Evolutionary conservation across 2,113 vertebrate species (phyloP).

Genomic region (Potamarius usumacintae): DNA sequence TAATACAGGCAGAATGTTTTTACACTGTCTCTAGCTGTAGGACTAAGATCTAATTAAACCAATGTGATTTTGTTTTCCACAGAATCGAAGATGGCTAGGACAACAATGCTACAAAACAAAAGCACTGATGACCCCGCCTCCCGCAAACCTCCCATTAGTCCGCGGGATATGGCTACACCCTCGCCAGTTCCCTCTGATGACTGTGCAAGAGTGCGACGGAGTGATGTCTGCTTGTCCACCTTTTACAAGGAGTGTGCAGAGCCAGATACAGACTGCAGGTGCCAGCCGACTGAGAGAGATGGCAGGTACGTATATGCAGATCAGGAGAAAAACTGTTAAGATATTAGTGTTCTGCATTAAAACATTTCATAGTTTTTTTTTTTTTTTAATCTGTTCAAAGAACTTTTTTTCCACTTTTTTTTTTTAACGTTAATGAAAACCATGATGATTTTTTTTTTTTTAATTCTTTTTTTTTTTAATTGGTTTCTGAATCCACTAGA

Average conservation of each 20-base stretch:
- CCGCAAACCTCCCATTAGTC: slow-evolving; percentile 65
- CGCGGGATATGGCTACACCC: slow-evolving; percentile 41
- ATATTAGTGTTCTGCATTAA: not conserved
- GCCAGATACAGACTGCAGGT: slow-evolving; percentile 60
- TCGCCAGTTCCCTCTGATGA: slow-evolving; percentile 51
- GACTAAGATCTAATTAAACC: not conserved
- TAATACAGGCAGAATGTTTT: not conserved
- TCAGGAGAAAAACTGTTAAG: not conserved
- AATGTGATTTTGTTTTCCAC: slow-evolving; percentile 6
- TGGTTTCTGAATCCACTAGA: slow-evolving; percentile 40
- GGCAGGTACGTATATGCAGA: slow-evolving; percentile 63
- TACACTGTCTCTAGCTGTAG: not conserved
- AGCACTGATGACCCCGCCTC: slow-evolving; percentile 43
- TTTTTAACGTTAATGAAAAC: not conserved
- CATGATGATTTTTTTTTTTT: not conserved
- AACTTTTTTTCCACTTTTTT: not conserved
- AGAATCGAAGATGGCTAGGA: slow-evolving; percentile 59
- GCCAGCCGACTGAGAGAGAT: slow-evolving; percentile 52
- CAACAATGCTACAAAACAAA: not conserved
- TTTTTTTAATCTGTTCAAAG: not conserved
- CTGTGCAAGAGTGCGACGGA: slow-evolving; percentile 61
- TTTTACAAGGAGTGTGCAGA: slow-evolving; percentile 71
- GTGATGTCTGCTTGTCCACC: slow-evolving; percentile 73
- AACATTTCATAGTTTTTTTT: not conserved
- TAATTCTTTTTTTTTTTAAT: not conserved